Evolutionary conservation across 2,113 vertebrate genomes (phyloP).

Genomic region (Chaetodon auriga): DNA sequence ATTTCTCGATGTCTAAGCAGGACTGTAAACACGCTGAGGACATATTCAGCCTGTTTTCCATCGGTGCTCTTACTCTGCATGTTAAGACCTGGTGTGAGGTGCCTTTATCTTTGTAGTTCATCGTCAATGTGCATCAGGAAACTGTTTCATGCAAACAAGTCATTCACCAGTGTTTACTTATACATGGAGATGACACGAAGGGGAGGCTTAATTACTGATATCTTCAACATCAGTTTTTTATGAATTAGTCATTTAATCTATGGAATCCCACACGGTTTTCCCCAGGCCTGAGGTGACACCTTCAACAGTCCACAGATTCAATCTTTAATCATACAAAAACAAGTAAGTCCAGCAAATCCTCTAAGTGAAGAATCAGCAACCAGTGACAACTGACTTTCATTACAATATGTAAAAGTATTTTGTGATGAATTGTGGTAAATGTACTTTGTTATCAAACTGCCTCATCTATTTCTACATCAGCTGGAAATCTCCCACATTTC

Average conservation of each 20-base stretch:
- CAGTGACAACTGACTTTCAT: not conserved
- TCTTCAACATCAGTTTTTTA: too few species aligned
- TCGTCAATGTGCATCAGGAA: not conserved
- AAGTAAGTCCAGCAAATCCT: not conserved
- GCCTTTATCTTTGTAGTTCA: slow-evolving; percentile 10
- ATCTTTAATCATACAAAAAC: not conserved
- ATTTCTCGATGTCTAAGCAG: not conserved
- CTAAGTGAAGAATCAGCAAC: not conserved
- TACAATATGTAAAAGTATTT: not conserved
- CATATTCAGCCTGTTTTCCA: not conserved
- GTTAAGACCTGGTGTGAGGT: slow-evolving; percentile 5
- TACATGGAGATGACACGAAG: not conserved
- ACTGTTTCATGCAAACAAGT: not conserved
- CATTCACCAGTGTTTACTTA: not conserved
- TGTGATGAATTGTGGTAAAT: not conserved
- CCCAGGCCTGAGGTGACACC: not conserved
- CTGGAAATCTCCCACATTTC: slow-evolving; percentile 56
- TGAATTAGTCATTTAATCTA: not conserved
- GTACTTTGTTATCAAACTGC: not conserved
- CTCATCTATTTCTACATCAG: not conserved
- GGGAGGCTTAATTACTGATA: not conserved
- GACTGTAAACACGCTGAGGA: not conserved
- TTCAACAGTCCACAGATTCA: not conserved
- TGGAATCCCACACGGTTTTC: not conserved
- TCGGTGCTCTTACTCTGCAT: not conserved